A percentile compares a stretch with the other conserved stretches of the same genome.
These are phyloP conservation scores for Meghimatium bilineatum DNA, from an alignment of 2,888 invertebrate genomes.

Conservation along the genomic window DNA sequence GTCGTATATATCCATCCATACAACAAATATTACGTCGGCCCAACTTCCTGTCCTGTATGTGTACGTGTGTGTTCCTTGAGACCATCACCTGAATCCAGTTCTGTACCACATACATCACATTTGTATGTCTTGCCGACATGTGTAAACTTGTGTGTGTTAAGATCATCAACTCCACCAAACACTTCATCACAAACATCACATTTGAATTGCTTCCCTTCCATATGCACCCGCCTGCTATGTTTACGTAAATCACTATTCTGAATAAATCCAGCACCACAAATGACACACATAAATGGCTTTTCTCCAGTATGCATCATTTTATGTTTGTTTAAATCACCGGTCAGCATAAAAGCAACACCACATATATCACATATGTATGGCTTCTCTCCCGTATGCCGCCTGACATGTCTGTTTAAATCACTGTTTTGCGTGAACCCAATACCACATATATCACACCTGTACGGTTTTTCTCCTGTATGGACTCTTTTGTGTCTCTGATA, in stretches of 20 bases:
- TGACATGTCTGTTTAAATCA: slow-evolving; percentile 23
- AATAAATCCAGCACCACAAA: not conserved
- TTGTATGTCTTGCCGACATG: not conserved
- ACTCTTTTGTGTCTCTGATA: slow-evolving; percentile 42
- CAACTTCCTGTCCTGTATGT: not conserved
- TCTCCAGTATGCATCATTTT: slow-evolving; percentile 45
- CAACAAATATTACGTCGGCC: not conserved
- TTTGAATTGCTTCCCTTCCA: not conserved
- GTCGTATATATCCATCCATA: too few species aligned
- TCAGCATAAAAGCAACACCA: slow-evolving; percentile 35
- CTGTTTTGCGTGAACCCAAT: slow-evolving; percentile 17
- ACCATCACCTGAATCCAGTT: not conserved
- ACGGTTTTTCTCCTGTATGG: slow-evolving; percentile 49
- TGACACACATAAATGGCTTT: slow-evolving; percentile 38
- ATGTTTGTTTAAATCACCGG: slow-evolving; percentile 40
- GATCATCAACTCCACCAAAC: not conserved
- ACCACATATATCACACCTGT: slow-evolving; percentile 36
- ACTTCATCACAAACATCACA: not conserved
- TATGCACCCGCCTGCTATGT: slow-evolving; percentile 5
- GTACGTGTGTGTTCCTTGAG: not conserved
- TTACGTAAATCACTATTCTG: slow-evolving; percentile 24
- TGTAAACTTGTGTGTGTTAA: slow-evolving; percentile 3
- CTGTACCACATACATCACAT: slow-evolving; percentile 22
- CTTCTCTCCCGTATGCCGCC: slow-evolving; percentile 8
- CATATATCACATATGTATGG: slow-evolving; percentile 21